Evolutionary conservation across 1,140 invertebrate genomes (phyloP), one percentile per base, ranked within the genome.

Genomic region (Vanessa atalanta): DNA sequence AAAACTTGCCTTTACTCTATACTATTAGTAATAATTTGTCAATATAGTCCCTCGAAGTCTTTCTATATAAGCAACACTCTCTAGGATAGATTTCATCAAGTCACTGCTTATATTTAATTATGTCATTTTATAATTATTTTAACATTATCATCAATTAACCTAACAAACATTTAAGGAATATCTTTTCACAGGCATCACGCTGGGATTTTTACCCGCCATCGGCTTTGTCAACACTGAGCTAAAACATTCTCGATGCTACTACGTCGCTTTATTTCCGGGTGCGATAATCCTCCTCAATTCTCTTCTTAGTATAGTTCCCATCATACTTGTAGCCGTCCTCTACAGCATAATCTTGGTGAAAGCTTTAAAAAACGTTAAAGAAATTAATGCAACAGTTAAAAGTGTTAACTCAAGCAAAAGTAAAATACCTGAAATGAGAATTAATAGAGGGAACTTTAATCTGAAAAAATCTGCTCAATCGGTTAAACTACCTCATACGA

Each of bases 201-300:
- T 95, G 48, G 94, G 94, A 73, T 94, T 94, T 77, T 75, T 94
- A 60, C 94, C 94, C 6, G 82, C 86, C 15, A 93, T 93, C 67
- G 94, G 94, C 37, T 94, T 93, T 93, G 83, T 85, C n/a, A 93
- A 93, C 69, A 82, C 88, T 63, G 93, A 94, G 63, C 72, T 89
- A 14, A 82, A 86, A 64, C 82, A 86, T 37, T 83, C 83, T 74
- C 77, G 88, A 20, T 95, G 94, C 77, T 94, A 92, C 88, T 94
- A 94, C 78, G 91, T 94, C 4, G 70, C 88, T 2, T 60, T 94
- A 3, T 94, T 92, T 55, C 94, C 94, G 15, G 89, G 88, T 23
- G 71, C 84, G 14, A 75, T 94, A 6, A 89, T 95, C 47, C 71
- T 94, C 26, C 76, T 94, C 12, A 94, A 93, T 50, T 91, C 93